Base-by-base conservation (phyloP, 2,888 invertebrate species). In the Synanthedon vespiformis region DNA sequence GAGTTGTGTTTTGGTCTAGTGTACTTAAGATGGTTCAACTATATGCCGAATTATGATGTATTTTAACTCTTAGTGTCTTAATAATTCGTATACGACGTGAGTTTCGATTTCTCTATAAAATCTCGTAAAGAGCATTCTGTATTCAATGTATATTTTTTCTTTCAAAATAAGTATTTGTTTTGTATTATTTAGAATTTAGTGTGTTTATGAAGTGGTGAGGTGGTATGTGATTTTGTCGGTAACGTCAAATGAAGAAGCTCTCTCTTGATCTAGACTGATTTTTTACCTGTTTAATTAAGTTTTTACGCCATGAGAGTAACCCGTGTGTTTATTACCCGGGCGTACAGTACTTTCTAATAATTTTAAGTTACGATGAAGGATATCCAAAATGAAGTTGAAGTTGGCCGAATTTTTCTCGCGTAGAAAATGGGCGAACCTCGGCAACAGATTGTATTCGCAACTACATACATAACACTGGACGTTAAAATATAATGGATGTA, bases 401-500 rank as follows among this genome's bases (percentile, higher is more conserved):
- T 16, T 48, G 3, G 18, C 8, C 18, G 14, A 14, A 48, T 56
- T 72, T 34, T 72, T 72, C 71, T 69, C 67, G 66, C 77, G 72
- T 78, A 76, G 76, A 77, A 68, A 77, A 68, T 63, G 61, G 64
- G 64, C 60, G 61, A 60, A 57, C 63, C 67, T 67, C 63, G 68
- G 58, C 68, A 64, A 74, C 74, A 74, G 13, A 48, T 48, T 16
- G 48, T 81, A 71, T 74, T 82, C 80, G 74, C 67, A 70, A 75
- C 72, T 83, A 74, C 57, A 54, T 54, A 34, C 34, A 34, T 34
- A 22, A 22, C 4, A 54, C 80, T 74, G 81, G 81, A 77, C 74
- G 69, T 77, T 82, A 72, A 84, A 85, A 83, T 86, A 85, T 86
- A 86, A 80, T 82, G 84, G 83, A 85, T 78, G 85, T 86, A 86